Base-by-base conservation (phyloP, 2,113 vertebrate species). In the Antigone vipio region DNA sequence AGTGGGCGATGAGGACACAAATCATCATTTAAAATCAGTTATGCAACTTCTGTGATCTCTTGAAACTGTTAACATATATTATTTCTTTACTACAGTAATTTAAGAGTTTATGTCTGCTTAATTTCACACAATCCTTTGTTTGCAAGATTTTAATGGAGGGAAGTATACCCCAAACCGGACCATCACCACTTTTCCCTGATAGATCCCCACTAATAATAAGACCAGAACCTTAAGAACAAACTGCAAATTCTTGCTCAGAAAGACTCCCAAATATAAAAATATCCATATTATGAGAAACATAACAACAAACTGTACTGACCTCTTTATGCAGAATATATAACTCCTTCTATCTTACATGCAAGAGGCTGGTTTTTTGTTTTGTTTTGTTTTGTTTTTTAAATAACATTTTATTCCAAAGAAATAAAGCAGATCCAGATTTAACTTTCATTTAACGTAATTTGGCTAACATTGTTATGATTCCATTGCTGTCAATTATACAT, bases 401-500 rank as follows among this genome's bases (percentile, higher is more conserved):
- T 26, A 52, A 24, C 12, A 38, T 49, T 88, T 75, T 49, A 56
- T 74, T 88, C 16, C 23, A 86, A 60, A 52, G 52, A 82, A 92
- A 74, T 62, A 59, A 87, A 75, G 21, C 18, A 88, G 17, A 60
- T 9, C 9, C 21, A 89, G 82, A 73, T 83, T 81, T 95, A 89
- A 76, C 64, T 92, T 90, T 44, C 18, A 75, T 88, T 92, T 96
- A 90, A 76, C 2, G 2, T 50, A 76, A 87, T 96, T 93, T 75
- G 44, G 32, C 32, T 95, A 87, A 87, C 34, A 82, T 53, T 67
- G 32, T 74, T 92, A 49, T 71, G 27, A 60, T 95, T 91, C 69
- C 52, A 29, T 68, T 94, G 68, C 35, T 93, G 64, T 95, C 92
- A 94, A 32, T 95, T 97, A 95, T 29, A 64, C 21, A 80, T 90